Conservation (phyloP, 2,888 invertebrate species). For the Himalopsyche tibetana region DNA sequence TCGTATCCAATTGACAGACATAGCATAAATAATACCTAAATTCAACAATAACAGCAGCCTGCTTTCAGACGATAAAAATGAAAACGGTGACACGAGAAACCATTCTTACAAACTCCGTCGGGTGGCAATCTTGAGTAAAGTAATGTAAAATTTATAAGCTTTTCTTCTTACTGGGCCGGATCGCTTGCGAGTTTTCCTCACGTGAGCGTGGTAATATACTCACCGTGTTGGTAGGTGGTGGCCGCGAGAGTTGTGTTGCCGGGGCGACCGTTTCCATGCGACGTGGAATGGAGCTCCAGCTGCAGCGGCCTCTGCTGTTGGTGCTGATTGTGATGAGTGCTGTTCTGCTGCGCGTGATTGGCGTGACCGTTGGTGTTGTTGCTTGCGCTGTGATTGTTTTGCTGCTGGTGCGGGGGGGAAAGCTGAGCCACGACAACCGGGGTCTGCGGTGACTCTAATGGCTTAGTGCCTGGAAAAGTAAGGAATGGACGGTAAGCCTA, state of each 20-base stretch:
- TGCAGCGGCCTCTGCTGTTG: slow-evolving; percentile 73
- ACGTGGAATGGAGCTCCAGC: slow-evolving; percentile 75
- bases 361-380: slow-evolving; percentile 68
- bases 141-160: slow-evolving; percentile 58
- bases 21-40: too few relatives aligned
- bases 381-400: slow-evolving; percentile 63
- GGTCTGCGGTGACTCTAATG: slow-evolving; percentile 90
- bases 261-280: slow-evolving; percentile 42
- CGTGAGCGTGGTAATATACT: slow-evolving; percentile 73
- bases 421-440: slow-evolving; percentile 80
- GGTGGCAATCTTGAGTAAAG: background rate
- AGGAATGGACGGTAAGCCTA: background rate
- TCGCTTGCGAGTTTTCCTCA: slow-evolving; percentile 61
- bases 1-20: too few relatives aligned
- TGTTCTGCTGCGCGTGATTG: background rate
- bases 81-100: background rate
- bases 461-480: slow-evolving; percentile 80
- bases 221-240: slow-evolving; percentile 76
- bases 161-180: slow-evolving; percentile 58
- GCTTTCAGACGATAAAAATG: background rate
- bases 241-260: slow-evolving; percentile 76
- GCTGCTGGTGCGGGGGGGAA: slow-evolving; percentile 70
- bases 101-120: background rate
- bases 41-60: too few relatives aligned
- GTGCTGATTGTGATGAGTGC: slow-evolving; percentile 68